Base-by-base conservation (phyloP, 2,888 invertebrate species). In the Thysanoteuthis rhombus region DNA sequence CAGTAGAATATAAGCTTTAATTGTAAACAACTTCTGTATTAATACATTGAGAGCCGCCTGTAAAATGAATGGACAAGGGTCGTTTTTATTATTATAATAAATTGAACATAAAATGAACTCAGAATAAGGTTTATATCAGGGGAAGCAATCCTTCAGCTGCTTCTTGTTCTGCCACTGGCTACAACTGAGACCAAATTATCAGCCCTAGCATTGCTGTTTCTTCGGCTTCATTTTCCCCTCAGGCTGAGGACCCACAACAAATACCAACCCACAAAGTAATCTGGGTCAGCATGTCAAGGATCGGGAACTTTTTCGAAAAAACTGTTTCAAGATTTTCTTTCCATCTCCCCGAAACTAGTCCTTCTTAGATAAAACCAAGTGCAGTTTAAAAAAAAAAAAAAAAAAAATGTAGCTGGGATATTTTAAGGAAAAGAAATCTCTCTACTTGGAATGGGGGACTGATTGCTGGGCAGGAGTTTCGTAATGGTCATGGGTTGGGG, bases 211-310 rank as follows among this genome's bases (percentile, higher is more conserved):
- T n/a, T n/a, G 32, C n/a, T 32, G n/a, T n/a, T 75, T n/a, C 75
- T n/a, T 75, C n/a, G 2, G 10, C 58, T 58, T 58, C n/a, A 75
- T 32, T 10, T 10, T 75, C n/a, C 28, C 75, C 75, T 12, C 75
- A n/a, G 75, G n/a, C n/a, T 75, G 75, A 75, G n/a, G 75, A n/a
- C 75, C 75, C 75, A 75, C 75, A 75, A 75, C n/a, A 75, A 75
- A 75, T 75, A 75, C 58, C 58, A 58, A 58, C 58, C 58, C 58
- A 58, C 75, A 12, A 32, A 75, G 75, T 75, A 75, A 75, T 75
- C n/a, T 75, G 75, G 75, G 75, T 75, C 75, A 75, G n/a, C 75
- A n/a, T 75, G 75, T 75, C 75, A 75, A 75, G 75, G 75, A 75
- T n/a, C 19, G n/a, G n/a, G 6, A 58, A 58, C 58, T 58, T 42